Evolutionary conservation across 2,113 vertebrate species (phyloP).

Genomic region (Terrapene triunguis): DNA sequence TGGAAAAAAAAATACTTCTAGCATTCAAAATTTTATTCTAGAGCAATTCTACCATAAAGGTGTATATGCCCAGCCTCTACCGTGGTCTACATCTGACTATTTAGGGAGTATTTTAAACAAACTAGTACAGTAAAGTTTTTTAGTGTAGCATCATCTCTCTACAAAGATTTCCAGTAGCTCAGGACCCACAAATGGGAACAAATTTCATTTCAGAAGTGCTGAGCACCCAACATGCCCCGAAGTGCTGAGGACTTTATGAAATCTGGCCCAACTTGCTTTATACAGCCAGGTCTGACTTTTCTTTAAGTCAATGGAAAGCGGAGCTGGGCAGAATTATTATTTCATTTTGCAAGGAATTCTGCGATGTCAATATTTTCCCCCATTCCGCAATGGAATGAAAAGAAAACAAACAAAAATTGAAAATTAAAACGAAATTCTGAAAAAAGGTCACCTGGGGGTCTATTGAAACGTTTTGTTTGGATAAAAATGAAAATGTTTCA

Average conservation of each 20-base stretch:
- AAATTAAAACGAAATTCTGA: not conserved
- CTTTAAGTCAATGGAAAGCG: accelerated
- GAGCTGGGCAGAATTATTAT: not conserved
- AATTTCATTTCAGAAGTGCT: accelerated
- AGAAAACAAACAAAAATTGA: not conserved
- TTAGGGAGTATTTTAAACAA: not conserved
- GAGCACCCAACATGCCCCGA: accelerated
- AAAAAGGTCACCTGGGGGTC: not conserved
- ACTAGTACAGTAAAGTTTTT: not conserved
- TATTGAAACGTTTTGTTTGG: not conserved
- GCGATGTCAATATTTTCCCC: not conserved
- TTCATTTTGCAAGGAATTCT: not conserved
- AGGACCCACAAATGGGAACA: not conserved
- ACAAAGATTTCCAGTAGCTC: not conserved
- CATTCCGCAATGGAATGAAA: not conserved
- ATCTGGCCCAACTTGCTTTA: not conserved
- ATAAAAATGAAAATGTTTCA: not conserved
- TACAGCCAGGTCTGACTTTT: accelerated
- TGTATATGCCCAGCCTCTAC: not conserved
- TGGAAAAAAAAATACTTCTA: conserved; percentile 48
- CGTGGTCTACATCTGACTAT: not conserved
- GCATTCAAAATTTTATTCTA: not conserved
- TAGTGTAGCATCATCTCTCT: not conserved
- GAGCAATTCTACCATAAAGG: conserved; percentile 26
- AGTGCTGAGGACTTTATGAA: not conserved